Evolutionary conservation across 1,140 invertebrate genomes (phyloP).

Genomic region (Centruroides sculpturatus): DNA sequence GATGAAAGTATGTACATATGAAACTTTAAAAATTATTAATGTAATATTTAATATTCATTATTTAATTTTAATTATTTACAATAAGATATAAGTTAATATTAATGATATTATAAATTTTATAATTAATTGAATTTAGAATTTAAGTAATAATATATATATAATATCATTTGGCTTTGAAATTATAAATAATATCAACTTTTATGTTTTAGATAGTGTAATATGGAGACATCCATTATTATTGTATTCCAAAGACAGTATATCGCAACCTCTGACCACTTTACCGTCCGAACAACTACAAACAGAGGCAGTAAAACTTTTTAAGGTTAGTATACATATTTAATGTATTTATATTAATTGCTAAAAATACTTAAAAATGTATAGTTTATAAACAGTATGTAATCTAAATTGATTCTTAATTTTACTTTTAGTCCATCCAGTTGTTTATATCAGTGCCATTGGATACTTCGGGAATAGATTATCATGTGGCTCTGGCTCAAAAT

Average conservation of each 20-base stretch:
- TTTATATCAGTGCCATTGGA: conserved; percentile 89
- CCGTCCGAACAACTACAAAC: conserved; percentile 67
- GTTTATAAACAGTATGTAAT: neutral
- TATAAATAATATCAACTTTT: no score
- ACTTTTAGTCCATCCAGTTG: conserved; percentile 66
- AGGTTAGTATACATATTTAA: no score
- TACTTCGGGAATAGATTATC: conserved; percentile 87
- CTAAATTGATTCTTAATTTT: neutral
- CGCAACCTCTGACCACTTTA: conserved; percentile 66
- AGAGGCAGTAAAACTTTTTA: conserved; percentile 87
- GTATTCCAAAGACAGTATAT: conserved; percentile 78
- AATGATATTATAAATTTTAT: no score
- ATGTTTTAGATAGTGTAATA: conserved; percentile 65
- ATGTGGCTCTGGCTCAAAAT: conserved; percentile 87
- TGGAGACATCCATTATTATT: conserved; percentile 85
- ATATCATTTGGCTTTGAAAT: no score
- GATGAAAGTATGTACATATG: conserved; percentile 64
- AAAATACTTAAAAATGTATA: neutral
- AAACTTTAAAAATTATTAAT: no score
- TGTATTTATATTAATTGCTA: neutral
- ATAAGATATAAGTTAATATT: no score
- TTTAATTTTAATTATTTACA: no score
- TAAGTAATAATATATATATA: no score
- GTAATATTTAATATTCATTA: no score
- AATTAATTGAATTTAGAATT: no score